A percentile compares a stretch with the other conserved stretches of the same genome.
These are phyloP conservation scores for Myotis planiceps DNA, from an alignment of 2,797 vertebrate species.

Conservation along the genomic window DNA sequence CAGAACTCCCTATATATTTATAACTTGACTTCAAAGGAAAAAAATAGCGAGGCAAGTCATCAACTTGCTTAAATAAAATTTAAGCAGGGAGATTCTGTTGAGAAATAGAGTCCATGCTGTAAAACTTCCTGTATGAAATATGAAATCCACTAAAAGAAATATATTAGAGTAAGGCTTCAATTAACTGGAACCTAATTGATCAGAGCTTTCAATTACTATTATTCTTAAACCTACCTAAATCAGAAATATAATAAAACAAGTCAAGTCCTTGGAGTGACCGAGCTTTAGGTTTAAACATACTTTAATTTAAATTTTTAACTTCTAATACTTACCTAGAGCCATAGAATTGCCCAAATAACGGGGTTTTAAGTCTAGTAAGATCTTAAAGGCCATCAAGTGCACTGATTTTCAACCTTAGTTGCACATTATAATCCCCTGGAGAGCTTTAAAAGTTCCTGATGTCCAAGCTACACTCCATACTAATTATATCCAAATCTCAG, in stretches of 20 bases:
- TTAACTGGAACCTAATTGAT: slow-evolving; percentile 46
- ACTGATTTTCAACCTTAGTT: not conserved
- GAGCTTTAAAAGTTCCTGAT: not conserved
- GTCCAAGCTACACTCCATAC: not conserved
- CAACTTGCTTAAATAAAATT: slow-evolving; percentile 61
- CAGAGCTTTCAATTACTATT: slow-evolving; percentile 21
- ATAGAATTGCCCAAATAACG: slow-evolving; percentile 6
- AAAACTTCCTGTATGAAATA: slow-evolving; percentile 25
- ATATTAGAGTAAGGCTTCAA: slow-evolving; percentile 38
- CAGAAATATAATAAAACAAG: slow-evolving; percentile 47
- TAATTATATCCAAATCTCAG: not conserved
- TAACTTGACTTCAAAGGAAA: slow-evolving; percentile 60
- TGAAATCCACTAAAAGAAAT: slow-evolving; percentile 50
- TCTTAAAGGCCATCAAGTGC: not conserved
- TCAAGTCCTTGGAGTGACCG: not conserved
- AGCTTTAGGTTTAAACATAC: slow-evolving; percentile 10
- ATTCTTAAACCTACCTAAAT: slow-evolving; percentile 1
- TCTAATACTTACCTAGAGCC: not conserved
- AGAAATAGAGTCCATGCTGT: slow-evolving; percentile 28
- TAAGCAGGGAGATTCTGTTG: slow-evolving; percentile 50
- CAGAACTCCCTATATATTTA: slow-evolving; percentile 40
- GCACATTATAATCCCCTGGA: not conserved
- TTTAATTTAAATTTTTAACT: not conserved
- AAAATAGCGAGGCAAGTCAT: slow-evolving; percentile 47
- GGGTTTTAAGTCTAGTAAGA: not conserved